phyloP scores from a whole-genome alignment of 1,140 invertebrate species.

The Ruditapes philippinarum region DNA sequence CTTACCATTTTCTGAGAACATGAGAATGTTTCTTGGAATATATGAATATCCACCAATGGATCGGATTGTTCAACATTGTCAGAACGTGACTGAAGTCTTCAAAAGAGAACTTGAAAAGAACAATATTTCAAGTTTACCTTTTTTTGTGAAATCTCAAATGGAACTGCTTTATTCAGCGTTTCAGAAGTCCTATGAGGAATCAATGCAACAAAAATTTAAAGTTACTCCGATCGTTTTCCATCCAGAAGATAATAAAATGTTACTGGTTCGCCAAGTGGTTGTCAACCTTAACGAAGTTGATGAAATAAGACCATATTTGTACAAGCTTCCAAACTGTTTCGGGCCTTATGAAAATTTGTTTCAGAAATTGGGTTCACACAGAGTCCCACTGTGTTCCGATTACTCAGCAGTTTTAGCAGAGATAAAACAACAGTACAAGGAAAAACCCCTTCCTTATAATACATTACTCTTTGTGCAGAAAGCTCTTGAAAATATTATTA shows the following conservation, averaged over 20 bases:
- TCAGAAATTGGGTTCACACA: slow-evolving; percentile 5
- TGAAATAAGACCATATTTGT: slow-evolving; percentile 32
- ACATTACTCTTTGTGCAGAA: not conserved
- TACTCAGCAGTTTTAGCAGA: slow-evolving; percentile 17
- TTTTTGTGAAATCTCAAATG: not conserved
- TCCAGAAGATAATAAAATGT: slow-evolving; percentile 18
- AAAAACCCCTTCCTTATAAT: not conserved
- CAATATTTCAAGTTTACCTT: not conserved
- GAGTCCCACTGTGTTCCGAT: not conserved
- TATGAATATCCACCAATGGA: not conserved
- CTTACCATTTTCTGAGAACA: not conserved
- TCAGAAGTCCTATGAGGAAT: not conserved
- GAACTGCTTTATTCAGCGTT: not conserved
- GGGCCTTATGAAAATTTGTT: slow-evolving; percentile 24
- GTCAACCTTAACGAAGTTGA: not conserved
- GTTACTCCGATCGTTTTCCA: slow-evolving; percentile 9
- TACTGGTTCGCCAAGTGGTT: not conserved
- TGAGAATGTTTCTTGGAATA: not conserved
- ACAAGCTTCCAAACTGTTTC: slow-evolving; percentile 26
- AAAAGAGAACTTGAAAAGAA: not conserved
- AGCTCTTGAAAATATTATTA: slow-evolving; percentile 9
- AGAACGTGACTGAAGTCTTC: slow-evolving; percentile 33
- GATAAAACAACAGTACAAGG: slow-evolving; percentile 11
- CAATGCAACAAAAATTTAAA: not conserved
- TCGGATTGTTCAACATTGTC: slow-evolving; percentile 37